Evolutionary conservation across 2,888 invertebrate genomes (phyloP).

Genomic region (Athalia cordata): DNA sequence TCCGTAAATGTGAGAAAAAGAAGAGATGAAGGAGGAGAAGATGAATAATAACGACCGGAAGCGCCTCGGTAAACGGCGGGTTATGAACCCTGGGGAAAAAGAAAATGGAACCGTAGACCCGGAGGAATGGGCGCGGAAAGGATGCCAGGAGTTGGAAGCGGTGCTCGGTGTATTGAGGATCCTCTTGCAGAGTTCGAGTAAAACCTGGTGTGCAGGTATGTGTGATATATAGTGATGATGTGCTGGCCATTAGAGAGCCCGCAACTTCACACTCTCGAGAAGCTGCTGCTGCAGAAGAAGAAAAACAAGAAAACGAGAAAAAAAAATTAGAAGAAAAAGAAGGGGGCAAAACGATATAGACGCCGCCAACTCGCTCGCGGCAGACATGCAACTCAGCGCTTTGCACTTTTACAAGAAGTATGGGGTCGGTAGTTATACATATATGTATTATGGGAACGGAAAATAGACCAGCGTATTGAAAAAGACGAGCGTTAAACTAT

Average conservation of each 20-base stretch:
- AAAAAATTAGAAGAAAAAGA: too few species aligned
- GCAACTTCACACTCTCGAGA: background rate
- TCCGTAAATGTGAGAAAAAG: background rate
- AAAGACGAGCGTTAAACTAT: background rate
- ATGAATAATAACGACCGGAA: background rate
- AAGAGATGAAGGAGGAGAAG: background rate
- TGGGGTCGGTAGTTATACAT: background rate
- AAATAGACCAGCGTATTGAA: background rate
- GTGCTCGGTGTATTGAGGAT: background rate
- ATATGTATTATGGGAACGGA: background rate
- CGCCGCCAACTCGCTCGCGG: background rate
- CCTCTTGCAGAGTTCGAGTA: constrained; percentile 3
- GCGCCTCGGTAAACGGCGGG: background rate
- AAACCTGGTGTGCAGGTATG: background rate
- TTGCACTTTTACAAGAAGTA: constrained; percentile 36
- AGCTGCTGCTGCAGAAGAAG: background rate
- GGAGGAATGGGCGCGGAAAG: background rate
- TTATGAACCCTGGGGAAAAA: background rate
- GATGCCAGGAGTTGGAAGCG: constrained; percentile 14
- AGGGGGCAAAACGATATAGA: constrained; percentile 11
- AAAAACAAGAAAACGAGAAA: too few species aligned
- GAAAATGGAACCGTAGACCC: background rate
- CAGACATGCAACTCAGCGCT: constrained; percentile 45
- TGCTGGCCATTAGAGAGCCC: constrained; percentile 42
- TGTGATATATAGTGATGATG: constrained; percentile 42